Percentiles rank a stretch among this genome's conserved stretches.
phyloP scores from a whole-genome alignment of 2,797 vertebrate species.

The Enteromius argenteus region DNA sequence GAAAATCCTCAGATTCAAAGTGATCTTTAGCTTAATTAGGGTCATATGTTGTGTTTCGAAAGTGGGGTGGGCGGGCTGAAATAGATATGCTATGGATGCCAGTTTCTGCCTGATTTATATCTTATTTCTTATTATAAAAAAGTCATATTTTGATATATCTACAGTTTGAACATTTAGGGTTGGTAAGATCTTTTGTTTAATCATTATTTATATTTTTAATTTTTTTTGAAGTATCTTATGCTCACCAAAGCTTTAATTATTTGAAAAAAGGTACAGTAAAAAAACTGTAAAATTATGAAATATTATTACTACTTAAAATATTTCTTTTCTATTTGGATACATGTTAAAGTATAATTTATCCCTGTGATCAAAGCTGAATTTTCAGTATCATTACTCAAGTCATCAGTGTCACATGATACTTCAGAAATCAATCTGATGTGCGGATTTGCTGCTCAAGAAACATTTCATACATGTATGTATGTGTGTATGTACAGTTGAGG shows the following conservation, averaged over 20 bases:
- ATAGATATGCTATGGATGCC: not conserved
- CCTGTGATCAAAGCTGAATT: not conserved
- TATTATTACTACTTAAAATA: not conserved
- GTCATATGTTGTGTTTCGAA: not conserved
- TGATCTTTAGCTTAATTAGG: not conserved
- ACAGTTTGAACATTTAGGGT: not conserved
- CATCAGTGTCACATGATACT: not conserved
- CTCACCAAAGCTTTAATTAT: not conserved
- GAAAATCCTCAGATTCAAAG: not conserved
- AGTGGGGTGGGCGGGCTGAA: not conserved
- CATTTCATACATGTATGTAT: not conserved
- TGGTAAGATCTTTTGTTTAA: not conserved
- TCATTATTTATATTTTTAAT: not conserved
- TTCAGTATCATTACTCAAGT: not conserved
- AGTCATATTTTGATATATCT: not conserved
- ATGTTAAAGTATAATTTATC: not conserved
- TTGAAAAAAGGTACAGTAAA: not conserved
- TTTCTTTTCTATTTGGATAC: not conserved
- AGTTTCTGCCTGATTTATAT: not conserved
- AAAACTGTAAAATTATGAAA: not conserved
- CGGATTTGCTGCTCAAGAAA: not conserved
- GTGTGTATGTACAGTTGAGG: no score
- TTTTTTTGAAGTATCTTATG: not conserved
- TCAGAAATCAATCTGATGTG: not conserved
- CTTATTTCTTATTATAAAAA: not conserved